Conservation (phyloP, 92 coral and sea anemone genomes). For the Palythoa grandis region DNA sequence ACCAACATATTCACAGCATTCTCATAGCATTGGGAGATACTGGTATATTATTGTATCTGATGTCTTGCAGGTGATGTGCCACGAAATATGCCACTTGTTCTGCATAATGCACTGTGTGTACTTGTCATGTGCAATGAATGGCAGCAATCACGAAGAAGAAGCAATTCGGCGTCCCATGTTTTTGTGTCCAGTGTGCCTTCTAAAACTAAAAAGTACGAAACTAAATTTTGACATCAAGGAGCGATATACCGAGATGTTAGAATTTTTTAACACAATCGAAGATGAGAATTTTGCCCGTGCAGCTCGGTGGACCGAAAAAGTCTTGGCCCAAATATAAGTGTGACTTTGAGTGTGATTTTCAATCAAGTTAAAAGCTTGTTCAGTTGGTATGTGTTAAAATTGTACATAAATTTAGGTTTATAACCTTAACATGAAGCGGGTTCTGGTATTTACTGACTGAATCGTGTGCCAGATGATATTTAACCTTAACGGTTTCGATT, state of each 20-base stretch:
- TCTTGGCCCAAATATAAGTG: slow-evolving; percentile 20
- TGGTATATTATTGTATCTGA: neutral
- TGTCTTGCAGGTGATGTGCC: slow-evolving; percentile 56
- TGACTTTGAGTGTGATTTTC: too few species aligned
- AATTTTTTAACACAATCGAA: slow-evolving; percentile 42
- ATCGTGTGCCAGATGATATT: too few species aligned
- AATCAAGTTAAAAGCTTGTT: too few species aligned
- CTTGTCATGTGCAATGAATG: slow-evolving; percentile 60
- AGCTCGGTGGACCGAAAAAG: slow-evolving; percentile 48
- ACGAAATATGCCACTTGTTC: slow-evolving; percentile 60
- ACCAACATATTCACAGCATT: too few species aligned
- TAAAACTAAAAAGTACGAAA: slow-evolving; percentile 41
- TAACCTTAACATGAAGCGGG: too few species aligned
- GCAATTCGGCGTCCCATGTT: slow-evolving; percentile 57
- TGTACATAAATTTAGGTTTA: too few species aligned
- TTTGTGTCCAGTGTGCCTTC: slow-evolving; percentile 54
- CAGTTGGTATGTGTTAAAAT: too few species aligned
- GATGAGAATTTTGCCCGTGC: slow-evolving; percentile 55
- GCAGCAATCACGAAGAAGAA: slow-evolving; percentile 61
- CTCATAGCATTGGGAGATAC: too few species aligned
- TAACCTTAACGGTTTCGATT: too few species aligned
- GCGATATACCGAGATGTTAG: slow-evolving; percentile 52
- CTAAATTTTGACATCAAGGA: slow-evolving; percentile 47
- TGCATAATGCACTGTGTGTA: slow-evolving; percentile 52
- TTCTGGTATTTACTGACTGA: too few species aligned